Evolutionary conservation across 2,888 invertebrate genomes (phyloP).

Genomic region (Tricholauxania praeusta): DNA sequence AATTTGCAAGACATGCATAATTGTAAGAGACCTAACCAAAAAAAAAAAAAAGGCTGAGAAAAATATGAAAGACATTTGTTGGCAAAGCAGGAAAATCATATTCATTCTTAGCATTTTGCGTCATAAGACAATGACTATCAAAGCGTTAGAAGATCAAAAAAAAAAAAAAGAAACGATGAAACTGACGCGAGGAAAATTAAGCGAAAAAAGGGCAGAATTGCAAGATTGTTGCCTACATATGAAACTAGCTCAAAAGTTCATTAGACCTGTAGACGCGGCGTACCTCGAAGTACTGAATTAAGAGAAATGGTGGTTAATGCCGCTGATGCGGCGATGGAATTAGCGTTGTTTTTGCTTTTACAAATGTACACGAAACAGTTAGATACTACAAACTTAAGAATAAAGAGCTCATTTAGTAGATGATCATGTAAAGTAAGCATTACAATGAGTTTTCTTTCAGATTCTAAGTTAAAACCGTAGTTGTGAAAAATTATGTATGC

Average conservation of each 20-base stretch:
- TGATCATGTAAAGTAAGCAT: no score
- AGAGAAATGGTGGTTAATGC: no score
- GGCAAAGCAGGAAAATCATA: not conserved
- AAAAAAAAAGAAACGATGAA: not conserved
- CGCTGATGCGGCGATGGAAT: no score
- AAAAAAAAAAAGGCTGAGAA: not conserved
- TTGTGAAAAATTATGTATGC: no score
- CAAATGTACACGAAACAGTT: no score
- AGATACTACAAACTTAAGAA: no score
- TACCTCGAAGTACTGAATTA: not conserved
- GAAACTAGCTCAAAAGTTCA: slow-evolving; percentile 63
- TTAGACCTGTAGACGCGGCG: slow-evolving; percentile 41
- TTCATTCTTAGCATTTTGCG: slow-evolving; percentile 9
- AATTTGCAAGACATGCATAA: slow-evolving; percentile 29
- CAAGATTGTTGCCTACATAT: slow-evolving; percentile 8
- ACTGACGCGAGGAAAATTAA: not conserved
- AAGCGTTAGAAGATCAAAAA: not conserved
- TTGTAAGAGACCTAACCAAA: not conserved
- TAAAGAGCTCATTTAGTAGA: no score
- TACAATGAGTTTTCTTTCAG: no score
- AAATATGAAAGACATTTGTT: not conserved
- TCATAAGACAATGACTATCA: slow-evolving; percentile 1
- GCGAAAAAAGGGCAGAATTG: not conserved
- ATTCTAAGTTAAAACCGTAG: no score
- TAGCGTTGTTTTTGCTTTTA: no score